Evolutionary conservation across 2,113 vertebrate genomes (phyloP).

Genomic region (Galeopterus variegatus): DNA sequence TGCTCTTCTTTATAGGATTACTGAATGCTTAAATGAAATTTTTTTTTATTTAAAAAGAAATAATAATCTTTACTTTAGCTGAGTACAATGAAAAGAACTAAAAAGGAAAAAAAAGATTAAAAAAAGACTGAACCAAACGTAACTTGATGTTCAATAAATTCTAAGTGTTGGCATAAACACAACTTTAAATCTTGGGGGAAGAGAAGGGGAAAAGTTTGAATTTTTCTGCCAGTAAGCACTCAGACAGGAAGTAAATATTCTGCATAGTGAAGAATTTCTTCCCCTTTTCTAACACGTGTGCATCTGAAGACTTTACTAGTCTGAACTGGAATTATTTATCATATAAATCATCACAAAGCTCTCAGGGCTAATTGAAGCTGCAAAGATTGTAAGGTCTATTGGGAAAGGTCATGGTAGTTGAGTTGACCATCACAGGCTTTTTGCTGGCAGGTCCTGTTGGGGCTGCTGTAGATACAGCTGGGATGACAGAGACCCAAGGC

Average conservation of each 20-base stretch:
- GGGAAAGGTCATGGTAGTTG: not conserved
- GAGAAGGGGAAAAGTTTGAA: not conserved
- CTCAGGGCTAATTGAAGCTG: not conserved
- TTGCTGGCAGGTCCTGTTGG: fast-evolving
- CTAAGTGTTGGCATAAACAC: not conserved
- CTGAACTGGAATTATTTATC: not conserved
- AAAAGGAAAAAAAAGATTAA: not conserved
- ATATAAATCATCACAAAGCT: not conserved
- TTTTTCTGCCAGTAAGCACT: not conserved
- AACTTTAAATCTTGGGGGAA: not conserved
- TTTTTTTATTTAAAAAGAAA: not conserved
- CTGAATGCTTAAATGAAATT: not conserved
- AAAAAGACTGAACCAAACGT: not conserved
- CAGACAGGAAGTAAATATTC: not conserved
- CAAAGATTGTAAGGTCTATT: not conserved
- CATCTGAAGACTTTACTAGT: not conserved
- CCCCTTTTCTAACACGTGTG: not conserved
- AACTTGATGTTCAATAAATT: not conserved
- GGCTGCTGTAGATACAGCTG: not conserved
- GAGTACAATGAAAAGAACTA: not conserved
- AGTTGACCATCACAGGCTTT: not conserved
- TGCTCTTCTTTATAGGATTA: not conserved
- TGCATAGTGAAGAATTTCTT: not conserved
- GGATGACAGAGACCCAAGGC: not conserved
- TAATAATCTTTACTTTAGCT: not conserved